Base-by-base conservation (phyloP, 2,797 vertebrate species). In the Heliangelus exortis region DNA sequence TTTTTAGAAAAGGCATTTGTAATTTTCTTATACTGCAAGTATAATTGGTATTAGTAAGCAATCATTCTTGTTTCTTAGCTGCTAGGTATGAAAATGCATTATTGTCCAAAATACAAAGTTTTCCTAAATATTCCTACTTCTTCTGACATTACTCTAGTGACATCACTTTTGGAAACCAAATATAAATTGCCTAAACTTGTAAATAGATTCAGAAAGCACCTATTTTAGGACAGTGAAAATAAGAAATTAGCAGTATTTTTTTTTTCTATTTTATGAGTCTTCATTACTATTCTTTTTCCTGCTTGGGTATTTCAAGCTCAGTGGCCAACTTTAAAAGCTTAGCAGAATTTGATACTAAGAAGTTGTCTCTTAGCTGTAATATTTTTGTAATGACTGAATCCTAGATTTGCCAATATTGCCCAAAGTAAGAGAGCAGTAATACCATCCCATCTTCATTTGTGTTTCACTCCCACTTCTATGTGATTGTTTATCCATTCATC, bases 381-480 rank as follows among this genome's bases (percentile, higher is more conserved):
- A 34, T 66, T 68, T 87, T 77, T 80, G 13, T 69, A 36, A 43
- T 67, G 53, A 67, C 33, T 23, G 69, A 39, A 54, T 77, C 31
- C 34, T 59, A 36, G 17, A 78, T 65, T 9, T 23, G 28, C 39
- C 13, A 34, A 3, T 68, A 50, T 47, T 67, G 31, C 66, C 31
- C 22, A 47, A 78, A 31, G 48, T 75, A 17, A 47, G 34, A 54
- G 15, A 50, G 10, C 31, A 68, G 33, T 15, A 81, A 57, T 62
- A 47, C 41, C 6, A 20, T 55, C n/a, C 17, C 3, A 3, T 53
- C 31, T 82, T 82, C 19, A 31, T 71, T 57, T 51, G 18, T 53
- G 20, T 61, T 79, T 83, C 22, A 15, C 5, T 68, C 34, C 23
- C 0, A 0, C 33, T 34, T 72, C 67, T 53, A 2, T 39, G 28